Conservation (phyloP, 92 coral and sea anemone species). For the Diadumene lineata region DNA sequence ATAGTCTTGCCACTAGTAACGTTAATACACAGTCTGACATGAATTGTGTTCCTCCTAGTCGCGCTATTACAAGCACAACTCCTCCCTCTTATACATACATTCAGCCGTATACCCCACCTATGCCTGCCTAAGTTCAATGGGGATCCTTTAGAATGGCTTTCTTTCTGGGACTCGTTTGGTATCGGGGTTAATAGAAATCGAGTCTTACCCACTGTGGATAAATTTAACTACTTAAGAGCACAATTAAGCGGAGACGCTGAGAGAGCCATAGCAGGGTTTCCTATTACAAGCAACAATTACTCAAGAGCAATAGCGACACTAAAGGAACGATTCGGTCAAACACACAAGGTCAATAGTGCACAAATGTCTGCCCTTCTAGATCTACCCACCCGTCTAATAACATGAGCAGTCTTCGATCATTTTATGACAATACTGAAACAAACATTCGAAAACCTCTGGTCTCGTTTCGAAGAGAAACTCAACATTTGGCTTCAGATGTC, state of each 20-base stretch:
- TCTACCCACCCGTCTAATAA: slow-evolving; percentile 23
- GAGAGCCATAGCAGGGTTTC: slow-evolving; percentile 35
- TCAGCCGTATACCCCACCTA: not conserved
- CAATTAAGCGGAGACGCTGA: slow-evolving; percentile 30
- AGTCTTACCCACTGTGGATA: slow-evolving; percentile 26
- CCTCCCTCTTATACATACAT: not conserved
- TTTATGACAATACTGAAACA: slow-evolving; percentile 7
- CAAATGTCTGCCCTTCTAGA: slow-evolving; percentile 58
- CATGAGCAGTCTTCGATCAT: not conserved
- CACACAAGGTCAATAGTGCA: slow-evolving; percentile 42
- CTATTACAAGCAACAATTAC: slow-evolving; percentile 38
- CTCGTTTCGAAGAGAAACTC: not conserved
- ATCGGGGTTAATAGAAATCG: slow-evolving; percentile 46
- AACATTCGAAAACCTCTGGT: slow-evolving; percentile 35
- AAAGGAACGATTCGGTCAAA: slow-evolving; percentile 34
- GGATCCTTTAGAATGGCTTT: slow-evolving; percentile 32
- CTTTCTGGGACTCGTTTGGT: slow-evolving; percentile 48
- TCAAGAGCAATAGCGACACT: slow-evolving; percentile 28
- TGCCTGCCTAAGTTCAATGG: slow-evolving; percentile 27
- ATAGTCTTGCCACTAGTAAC: not conserved
- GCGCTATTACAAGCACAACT: not conserved
- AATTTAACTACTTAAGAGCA: slow-evolving; percentile 43
- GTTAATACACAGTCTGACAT: too few species aligned
- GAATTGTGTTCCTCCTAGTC: too few species aligned
- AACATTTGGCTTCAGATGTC: not conserved